phyloP scores from a whole-genome alignment of 2,888 invertebrate species.

The Gerosis bhagava region DNA sequence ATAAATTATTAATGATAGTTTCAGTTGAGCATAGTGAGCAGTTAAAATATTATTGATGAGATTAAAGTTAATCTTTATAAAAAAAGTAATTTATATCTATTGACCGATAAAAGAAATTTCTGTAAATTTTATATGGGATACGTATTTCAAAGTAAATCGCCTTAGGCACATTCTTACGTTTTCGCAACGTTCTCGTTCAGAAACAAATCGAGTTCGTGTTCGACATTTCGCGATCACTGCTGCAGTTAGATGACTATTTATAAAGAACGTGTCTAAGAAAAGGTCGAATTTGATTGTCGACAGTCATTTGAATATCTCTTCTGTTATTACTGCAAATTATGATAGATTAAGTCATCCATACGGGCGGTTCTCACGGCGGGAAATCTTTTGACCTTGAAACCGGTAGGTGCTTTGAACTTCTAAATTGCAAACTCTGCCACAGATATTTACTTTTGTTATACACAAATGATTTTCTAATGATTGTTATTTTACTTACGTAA shows the following conservation, averaged over 20 bases:
- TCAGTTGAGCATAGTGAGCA: neutral
- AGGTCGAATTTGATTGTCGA: conserved; percentile 80
- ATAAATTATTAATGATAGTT: no score
- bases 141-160: conserved; percentile 33
- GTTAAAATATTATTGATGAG: neutral
- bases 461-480: conserved; percentile 19
- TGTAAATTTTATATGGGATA: no score
- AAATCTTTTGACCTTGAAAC: conserved; percentile 72
- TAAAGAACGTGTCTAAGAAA: conserved; percentile 79
- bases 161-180: conserved; percentile 63
- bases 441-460: conserved; percentile 8
- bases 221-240: conserved; percentile 77
- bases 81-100: no score
- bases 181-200: conserved; percentile 64
- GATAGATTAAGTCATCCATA: conserved; percentile 75
- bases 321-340: conserved; percentile 78
- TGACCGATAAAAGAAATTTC: no score
- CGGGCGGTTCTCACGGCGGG: conserved; percentile 73
- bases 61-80: no score
- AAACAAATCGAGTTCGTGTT: conserved; percentile 78
- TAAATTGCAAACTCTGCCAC: conserved; percentile 10
- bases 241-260: conserved; percentile 78
- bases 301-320: conserved; percentile 78
- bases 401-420: conserved; percentile 52
- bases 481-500: conserved; percentile 18